Evolutionary conservation across 2,797 vertebrate genomes (phyloP), one percentile per base, ranked within the genome.

Genomic region (Hippopotamyrus pictus): DNA sequence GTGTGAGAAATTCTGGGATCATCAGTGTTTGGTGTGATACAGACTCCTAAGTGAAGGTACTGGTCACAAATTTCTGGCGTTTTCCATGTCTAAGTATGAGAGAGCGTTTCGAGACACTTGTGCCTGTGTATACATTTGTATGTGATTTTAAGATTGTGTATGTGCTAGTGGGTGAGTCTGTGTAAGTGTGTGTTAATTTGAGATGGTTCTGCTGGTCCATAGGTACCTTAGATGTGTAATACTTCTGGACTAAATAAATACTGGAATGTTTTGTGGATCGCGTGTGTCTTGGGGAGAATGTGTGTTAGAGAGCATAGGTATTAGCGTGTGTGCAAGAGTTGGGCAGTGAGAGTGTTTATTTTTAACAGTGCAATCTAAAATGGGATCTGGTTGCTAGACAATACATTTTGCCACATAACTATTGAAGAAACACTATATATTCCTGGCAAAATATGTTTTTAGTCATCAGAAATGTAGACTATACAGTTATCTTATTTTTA

Each of bases 311-410:
- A 25, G 59, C 57, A 22, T 54, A 46, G 59, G 59, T 59, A 59
- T 59, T 33, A 88, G 87, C 14, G 44, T 65, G 87, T 89, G 88
- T 83, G 51, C 37, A 44, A 83, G 76, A 37, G 73, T 83, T 50
- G 29, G 88, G 89, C 54, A 88, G 91, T 92, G 89, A 92, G 94
- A 92, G 90, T 89, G 88, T 95, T 95, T 96, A 95, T 96, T 95
- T 95, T 93, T 92, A 93, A 93, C 93, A 94, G 95, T 95, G 95
- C 95, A 94, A 93, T 89, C 94, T 95, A 95, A 95, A 96, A 95
- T 95, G 95, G 95, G 94, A 92, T 86, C 92, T 94, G 95, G 95
- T 96, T 95, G 95, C 95, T 95, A 94, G 94, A 95, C 95, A 94
- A 95, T 95, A 92, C 91, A 53, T 90, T 93, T 93, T 90, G 89